A percentile compares a stretch with the other conserved stretches of the same genome.
Conservation (phyloP, 2,113 vertebrate species). For the Vidua chalybeata region DNA sequence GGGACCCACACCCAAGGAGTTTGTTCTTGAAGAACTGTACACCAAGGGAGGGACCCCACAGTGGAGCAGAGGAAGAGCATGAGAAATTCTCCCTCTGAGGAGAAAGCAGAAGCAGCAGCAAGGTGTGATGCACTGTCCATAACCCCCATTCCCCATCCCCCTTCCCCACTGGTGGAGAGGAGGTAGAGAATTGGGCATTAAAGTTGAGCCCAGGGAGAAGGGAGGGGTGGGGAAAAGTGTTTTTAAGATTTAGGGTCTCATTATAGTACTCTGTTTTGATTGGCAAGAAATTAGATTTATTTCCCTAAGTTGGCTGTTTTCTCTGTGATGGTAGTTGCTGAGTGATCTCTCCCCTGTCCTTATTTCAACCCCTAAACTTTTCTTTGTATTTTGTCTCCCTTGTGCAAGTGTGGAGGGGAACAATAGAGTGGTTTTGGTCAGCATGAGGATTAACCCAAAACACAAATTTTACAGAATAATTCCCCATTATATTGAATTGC, state of each 20-base stretch:
- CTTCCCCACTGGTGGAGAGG: rapidly evolving
- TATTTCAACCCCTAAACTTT: background rate
- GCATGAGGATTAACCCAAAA: background rate
- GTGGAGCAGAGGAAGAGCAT: background rate
- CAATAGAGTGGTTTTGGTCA: background rate
- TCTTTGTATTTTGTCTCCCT: background rate
- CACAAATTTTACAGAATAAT: background rate
- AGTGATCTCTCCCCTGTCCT: background rate
- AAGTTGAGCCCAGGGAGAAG: background rate
- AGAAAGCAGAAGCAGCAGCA: background rate
- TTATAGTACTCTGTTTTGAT: background rate
- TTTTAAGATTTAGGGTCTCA: background rate
- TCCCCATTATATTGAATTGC: background rate
- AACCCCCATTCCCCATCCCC: rapidly evolving
- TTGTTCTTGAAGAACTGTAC: background rate
- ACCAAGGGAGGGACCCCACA: rapidly evolving
- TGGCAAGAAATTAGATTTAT: background rate
- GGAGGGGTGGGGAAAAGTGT: rapidly evolving
- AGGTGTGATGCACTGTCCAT: too few relatives aligned
- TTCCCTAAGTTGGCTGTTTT: background rate
- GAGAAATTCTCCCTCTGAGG: background rate
- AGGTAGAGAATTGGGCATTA: background rate
- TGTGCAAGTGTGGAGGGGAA: background rate
- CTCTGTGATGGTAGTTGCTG: rapidly evolving
- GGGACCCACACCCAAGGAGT: background rate